phyloP scores from a whole-genome alignment of 2,113 vertebrate genomes.

The Anseranas semipalmata region DNA sequence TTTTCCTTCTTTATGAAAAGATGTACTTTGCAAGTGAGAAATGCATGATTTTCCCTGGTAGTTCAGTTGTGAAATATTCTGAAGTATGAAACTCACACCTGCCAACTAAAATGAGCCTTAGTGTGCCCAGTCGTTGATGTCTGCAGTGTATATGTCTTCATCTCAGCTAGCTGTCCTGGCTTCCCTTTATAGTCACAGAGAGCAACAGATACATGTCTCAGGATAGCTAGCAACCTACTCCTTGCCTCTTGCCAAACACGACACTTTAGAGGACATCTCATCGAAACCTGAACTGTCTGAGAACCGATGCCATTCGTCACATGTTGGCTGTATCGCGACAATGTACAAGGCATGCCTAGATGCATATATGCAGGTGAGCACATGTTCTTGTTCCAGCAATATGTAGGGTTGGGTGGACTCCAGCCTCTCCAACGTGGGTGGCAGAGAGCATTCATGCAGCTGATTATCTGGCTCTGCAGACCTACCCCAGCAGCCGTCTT shows the following conservation, averaged over 20 bases:
- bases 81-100: background rate
- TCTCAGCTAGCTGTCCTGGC: background rate
- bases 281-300: background rate
- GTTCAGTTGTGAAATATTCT: background rate
- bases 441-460: background rate
- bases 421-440: background rate
- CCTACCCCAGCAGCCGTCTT: background rate
- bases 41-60: fast-evolving
- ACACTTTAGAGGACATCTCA: background rate
- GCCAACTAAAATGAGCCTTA: background rate
- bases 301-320: background rate
- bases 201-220: background rate
- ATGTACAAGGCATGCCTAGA: background rate
- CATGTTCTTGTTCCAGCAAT: background rate
- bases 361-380: background rate
- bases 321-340: fast-evolving
- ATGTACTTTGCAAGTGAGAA: background rate
- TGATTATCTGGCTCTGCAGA: background rate
- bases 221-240: background rate
- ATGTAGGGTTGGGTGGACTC: background rate
- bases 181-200: background rate
- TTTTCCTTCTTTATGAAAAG: background rate
- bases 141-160: background rate
- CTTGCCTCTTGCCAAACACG: background rate
- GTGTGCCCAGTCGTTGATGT: background rate